Percentiles rank a stretch among this genome's conserved stretches.
These are phyloP conservation scores for Siniperca obscura DNA, from an alignment of 2,797 vertebrate species.

Conservation along the genomic window DNA sequence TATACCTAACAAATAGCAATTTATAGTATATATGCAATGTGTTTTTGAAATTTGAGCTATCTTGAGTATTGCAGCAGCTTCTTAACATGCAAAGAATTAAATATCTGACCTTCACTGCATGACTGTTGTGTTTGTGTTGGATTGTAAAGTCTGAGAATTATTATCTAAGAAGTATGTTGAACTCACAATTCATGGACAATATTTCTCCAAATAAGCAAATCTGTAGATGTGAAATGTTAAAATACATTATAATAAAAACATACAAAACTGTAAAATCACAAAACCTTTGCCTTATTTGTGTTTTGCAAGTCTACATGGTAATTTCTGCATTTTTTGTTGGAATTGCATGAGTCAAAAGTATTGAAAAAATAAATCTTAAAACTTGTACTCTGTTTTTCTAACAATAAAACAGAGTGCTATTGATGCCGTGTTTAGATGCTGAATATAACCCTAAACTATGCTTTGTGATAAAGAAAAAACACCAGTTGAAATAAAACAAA, in stretches of 20 bases:
- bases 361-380: not conserved
- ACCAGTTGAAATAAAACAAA: not conserved
- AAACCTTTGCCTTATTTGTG: constrained; percentile 15
- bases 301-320: constrained; percentile 2
- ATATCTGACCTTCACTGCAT: constrained; percentile 59
- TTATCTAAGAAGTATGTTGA: constrained; percentile 65
- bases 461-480: not conserved
- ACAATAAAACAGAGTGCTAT: not conserved
- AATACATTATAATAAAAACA: constrained; percentile 47
- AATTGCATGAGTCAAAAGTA: constrained; percentile 9
- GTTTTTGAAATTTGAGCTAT: constrained; percentile 56
- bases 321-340: constrained; percentile 1
- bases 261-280: constrained; percentile 29
- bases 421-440: not conserved
- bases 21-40: constrained; percentile 48
- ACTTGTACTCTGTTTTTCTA: constrained; percentile 13
- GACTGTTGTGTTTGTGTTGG: constrained; percentile 69
- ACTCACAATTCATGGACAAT: constrained; percentile 44
- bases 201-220: constrained; percentile 52
- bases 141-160: constrained; percentile 55
- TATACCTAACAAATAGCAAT: constrained; percentile 39
- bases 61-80: constrained; percentile 44
- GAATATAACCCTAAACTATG: not conserved
- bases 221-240: constrained; percentile 35
- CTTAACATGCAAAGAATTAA: constrained; percentile 52